Evolutionary conservation across 2,797 vertebrate genomes (phyloP).

Genomic region (Sylvia borin): DNA sequence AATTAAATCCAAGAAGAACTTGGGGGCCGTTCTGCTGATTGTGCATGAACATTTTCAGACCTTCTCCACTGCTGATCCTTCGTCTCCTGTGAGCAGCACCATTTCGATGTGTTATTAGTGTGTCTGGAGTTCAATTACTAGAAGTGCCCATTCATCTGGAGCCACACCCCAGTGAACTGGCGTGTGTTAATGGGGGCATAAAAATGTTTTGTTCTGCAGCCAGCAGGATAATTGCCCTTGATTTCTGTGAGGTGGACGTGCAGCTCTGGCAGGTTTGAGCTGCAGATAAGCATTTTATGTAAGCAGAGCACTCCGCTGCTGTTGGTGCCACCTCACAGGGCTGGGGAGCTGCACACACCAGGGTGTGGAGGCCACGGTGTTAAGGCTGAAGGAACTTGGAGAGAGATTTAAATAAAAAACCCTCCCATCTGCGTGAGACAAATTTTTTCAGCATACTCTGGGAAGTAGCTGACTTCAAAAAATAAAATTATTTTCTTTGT

Average conservation of each 20-base stretch:
- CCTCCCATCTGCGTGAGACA: not conserved
- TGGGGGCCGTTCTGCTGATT: not conserved
- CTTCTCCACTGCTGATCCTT: not conserved
- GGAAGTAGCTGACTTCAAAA: not conserved
- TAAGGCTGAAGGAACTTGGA: not conserved
- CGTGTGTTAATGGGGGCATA: not conserved
- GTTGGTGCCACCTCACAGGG: not conserved
- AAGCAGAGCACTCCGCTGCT: not conserved
- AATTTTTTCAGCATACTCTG: not conserved
- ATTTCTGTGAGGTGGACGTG: not conserved
- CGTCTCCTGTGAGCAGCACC: not conserved
- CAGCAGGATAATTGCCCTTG: constrained; percentile 3
- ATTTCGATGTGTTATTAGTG: not conserved
- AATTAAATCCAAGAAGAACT: not conserved
- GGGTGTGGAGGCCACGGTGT: not conserved
- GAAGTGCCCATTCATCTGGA: constrained; percentile 19
- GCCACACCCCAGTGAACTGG: not conserved
- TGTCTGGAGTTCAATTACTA: not conserved
- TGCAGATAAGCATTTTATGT: constrained; percentile 23
- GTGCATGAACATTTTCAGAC: not conserved
- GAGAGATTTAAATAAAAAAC: not conserved
- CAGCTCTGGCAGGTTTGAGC: not conserved
- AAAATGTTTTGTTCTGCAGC: constrained; percentile 10
- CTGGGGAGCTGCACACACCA: not conserved
- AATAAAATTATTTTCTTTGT: not conserved